Base-by-base conservation (phyloP, 2,888 invertebrate genomes). In the Andrena flavipes region DNA sequence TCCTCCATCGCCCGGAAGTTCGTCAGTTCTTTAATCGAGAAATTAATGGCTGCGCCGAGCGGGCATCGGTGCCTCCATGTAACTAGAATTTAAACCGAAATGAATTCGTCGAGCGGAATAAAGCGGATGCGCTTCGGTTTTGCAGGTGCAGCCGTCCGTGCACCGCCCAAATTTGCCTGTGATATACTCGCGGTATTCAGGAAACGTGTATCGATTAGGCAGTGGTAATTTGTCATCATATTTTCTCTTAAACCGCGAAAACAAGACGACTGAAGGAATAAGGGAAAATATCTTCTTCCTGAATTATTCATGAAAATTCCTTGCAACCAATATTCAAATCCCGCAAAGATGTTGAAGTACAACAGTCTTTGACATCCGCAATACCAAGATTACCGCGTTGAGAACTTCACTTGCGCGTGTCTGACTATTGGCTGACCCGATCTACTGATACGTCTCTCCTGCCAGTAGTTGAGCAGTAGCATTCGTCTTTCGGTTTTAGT, bases 11-110 rank as follows among this genome's bases (percentile, higher is more conserved):
- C n/a, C 62, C 29, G 67, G 35, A 68, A 73, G 51, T 33, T 67
- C 8, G 77, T 65, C 65, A 60, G 59, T 67, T 62, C 60, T 78
- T 73, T 73, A 70, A 73, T 78, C 62, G 73, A n/a, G n/a, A 67
- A 78, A 73, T 73, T 73, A 78, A 78, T 54, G 65, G 49, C 60
- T 8, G 7, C 51, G 20, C 35, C 49, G 20, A 42, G 29, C 42
- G 64, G 20, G 72, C 42, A n/a, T 29, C 35, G 35, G 30, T 23
- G n/a, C n/a, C 67, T 67, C 54, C 13, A 10, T 51, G 60, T 29
- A 23, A 10, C 8, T 6, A 13, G 26, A 10, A 54, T 62, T 67
- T 68, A 60, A 67, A 29, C 33, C 71, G 35, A 65, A 49, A 48
- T 64, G 59, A 71, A 56, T 71, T 59, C 42, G 13, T 42, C 13